These are phyloP conservation scores for Bombus pascuorum DNA, from an alignment of 1,140 invertebrate genomes.

Conservation along the genomic window DNA sequence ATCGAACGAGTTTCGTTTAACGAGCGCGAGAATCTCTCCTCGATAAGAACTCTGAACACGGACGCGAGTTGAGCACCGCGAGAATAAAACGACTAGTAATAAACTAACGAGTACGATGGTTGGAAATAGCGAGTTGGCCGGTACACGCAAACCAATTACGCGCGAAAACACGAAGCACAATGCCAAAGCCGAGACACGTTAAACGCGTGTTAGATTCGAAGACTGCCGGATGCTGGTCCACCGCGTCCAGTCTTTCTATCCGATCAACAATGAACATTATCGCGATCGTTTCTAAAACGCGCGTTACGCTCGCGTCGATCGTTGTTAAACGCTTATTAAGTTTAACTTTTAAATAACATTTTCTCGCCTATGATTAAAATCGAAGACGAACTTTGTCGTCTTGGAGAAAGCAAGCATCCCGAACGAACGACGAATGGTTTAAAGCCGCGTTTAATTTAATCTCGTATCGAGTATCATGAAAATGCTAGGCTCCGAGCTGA, in stretches of 20 bases:
- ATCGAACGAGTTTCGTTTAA: not conserved
- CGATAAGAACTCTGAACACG: not conserved
- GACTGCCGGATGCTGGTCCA: too few relatives aligned
- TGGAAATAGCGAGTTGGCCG: conserved; percentile 70
- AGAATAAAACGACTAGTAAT: conserved; percentile 63
- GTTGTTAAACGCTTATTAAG: not conserved
- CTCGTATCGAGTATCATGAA: conserved; percentile 4
- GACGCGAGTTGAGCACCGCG: not conserved
- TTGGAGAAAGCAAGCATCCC: not conserved
- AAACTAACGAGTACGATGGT: conserved; percentile 72
- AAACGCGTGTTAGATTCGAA: not conserved
- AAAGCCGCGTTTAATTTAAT: not conserved
- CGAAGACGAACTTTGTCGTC: too few relatives aligned
- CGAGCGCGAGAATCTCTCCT: not conserved
- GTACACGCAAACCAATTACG: conserved; percentile 67
- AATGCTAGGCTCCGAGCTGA: conserved; percentile 5
- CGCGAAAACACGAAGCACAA: conserved; percentile 26
- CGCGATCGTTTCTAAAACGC: not conserved
- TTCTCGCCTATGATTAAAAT: not conserved
- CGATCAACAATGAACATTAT: not conserved
- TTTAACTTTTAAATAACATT: not conserved
- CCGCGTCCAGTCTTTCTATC: too few relatives aligned
- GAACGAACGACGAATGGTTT: not conserved
- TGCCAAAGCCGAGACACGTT: not conserved
- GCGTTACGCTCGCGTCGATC: not conserved